Evolutionary conservation across 2,888 invertebrate genomes (phyloP), one percentile per base, ranked within the genome.

Genomic region (Argynnis bischoffii): DNA sequence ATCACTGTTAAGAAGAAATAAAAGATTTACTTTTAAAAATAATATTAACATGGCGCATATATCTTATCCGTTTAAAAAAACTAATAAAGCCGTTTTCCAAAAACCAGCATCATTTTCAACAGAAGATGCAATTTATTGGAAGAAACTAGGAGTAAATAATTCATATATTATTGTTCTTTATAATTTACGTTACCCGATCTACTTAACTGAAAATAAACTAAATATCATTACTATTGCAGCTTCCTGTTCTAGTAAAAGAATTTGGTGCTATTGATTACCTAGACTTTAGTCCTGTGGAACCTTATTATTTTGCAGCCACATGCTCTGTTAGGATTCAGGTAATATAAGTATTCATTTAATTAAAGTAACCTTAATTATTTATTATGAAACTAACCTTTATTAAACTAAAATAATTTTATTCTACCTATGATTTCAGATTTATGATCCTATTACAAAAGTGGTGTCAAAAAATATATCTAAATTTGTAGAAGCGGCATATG

Each of bases 261-360:
- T 98, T 97, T 87, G 98, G 98, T 26, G 95, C 97, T 0, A 97
- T 99, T 65, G 98, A 98, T 81, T 96, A 97, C 80, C 94, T 99
- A 55, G 97, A 98, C 83, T 98, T 99, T 82, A 97, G 97, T 71
- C 97, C 98, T 0, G 94, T 96, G 13, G 96, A 97, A 80, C 98
- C 99, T 0, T 95, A 97, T 90, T 95, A 97, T 83, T 97, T 99
- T 91, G 98, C 98, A 8, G 97, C 98, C 18, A 98, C 99, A 65
- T 98, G 97, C 82, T 98, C 98, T 0, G 97, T 97, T 1, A 94
- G 97, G 82, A 97, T 98, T 75, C 95, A 95, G 91, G 93, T 93
- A 81, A 81, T 47, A 61, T 13, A 50, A 50, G 14, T 50, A 46
- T 46, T 21, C 18, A 26, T 60, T 46, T 46, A 60, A 50, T 26